Evolutionary conservation across 2,888 invertebrate species (phyloP).

Genomic region (Macaria liturata): DNA sequence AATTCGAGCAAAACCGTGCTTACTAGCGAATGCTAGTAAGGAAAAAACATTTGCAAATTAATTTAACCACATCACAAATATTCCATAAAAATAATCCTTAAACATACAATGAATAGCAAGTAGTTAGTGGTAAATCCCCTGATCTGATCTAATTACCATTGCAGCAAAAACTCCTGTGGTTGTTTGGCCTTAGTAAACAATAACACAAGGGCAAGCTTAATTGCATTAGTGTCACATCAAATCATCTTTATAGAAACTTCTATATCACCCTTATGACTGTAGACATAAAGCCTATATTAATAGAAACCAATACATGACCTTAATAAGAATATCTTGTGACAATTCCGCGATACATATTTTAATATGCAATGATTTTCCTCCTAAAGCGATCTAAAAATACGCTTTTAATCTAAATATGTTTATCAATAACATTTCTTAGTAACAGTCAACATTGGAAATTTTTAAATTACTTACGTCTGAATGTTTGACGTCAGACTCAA

Average conservation of each 20-base stretch:
- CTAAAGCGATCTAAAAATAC: neutral
- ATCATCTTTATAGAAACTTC: conserved; percentile 1
- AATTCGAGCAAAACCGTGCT: no score
- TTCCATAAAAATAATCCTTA: no score
- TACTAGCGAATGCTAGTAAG: no score
- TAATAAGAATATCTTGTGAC: conserved; percentile 12
- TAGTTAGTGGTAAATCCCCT: no score
- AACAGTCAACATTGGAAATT: conserved; percentile 7
- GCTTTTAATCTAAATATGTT: neutral
- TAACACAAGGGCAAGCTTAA: conserved; percentile 26
- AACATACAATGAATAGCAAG: no score
- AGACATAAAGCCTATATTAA: conserved; percentile 2
- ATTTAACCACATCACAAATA: no score
- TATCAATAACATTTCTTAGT: conserved; percentile 6
- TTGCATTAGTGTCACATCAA: conserved; percentile 24
- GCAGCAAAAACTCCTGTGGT: conserved; percentile 23
- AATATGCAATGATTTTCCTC: conserved; percentile 15
- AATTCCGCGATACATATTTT: conserved; percentile 14
- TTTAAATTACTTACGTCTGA: neutral
- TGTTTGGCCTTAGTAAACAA: conserved; percentile 22
- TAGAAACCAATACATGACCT: conserved; percentile 9
- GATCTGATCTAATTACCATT: conserved; percentile 23
- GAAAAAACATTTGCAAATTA: no score
- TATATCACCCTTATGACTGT: neutral
- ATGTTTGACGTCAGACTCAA: conserved; percentile 4